These are phyloP conservation scores for Eutolmus rufibarbis DNA, from an alignment of 2,888 invertebrate species.

Conservation along the genomic window DNA sequence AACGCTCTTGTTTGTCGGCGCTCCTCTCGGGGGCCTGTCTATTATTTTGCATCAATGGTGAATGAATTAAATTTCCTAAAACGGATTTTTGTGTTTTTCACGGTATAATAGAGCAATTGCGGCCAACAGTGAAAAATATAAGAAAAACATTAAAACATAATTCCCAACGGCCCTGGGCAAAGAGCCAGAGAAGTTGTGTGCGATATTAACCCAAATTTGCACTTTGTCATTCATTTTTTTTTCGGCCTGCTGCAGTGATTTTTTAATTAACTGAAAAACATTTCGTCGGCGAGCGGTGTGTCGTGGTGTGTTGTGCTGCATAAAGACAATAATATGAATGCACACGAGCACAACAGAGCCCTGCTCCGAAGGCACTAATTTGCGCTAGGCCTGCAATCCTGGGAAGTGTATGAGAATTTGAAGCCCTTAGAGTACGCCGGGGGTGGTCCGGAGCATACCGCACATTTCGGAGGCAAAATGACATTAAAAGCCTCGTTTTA, in stretches of 20 bases:
- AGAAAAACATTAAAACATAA: neutral
- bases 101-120: neutral
- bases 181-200: neutral
- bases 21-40: neutral
- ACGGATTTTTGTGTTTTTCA: neutral
- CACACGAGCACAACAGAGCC: neutral
- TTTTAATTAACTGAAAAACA: neutral
- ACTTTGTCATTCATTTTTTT: neutral
- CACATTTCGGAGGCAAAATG: neutral
- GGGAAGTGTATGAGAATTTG: neutral
- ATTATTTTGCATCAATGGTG: neutral
- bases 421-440: neutral
- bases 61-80: neutral
- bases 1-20: neutral
- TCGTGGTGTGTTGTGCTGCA: neutral
- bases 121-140: neutral
- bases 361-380: neutral
- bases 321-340: neutral
- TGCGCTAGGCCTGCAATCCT: neutral
- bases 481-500: constrained; percentile 33
- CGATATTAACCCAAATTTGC: neutral
- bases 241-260: neutral
- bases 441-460: neutral
- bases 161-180: neutral
- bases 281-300: neutral